These are phyloP conservation scores for Hydractinia symbiolongicarpus DNA, from an alignment of 30 jellyfish, hydroid and myxozoan genomes.

Conservation along the genomic window DNA sequence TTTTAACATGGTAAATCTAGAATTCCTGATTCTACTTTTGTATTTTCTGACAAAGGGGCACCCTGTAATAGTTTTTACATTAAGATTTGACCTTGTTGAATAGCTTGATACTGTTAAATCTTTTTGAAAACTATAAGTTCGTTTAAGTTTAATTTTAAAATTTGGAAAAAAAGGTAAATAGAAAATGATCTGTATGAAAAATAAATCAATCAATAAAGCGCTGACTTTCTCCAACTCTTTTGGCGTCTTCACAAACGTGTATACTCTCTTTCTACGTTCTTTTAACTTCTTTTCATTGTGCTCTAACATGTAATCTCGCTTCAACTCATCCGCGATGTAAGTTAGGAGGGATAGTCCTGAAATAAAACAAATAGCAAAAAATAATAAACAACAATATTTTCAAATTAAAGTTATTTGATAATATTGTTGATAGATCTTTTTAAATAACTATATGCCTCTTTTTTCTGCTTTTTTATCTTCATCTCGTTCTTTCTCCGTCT, in stretches of 20 bases:
- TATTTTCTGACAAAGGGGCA: too few relatives aligned
- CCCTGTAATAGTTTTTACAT: too few relatives aligned
- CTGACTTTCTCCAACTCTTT: constrained; percentile 88
- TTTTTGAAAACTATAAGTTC: too few relatives aligned
- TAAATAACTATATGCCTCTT: not conserved
- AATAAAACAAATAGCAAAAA: not conserved
- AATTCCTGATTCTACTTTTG: too few relatives aligned
- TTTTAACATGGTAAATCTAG: too few relatives aligned
- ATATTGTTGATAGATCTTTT: not conserved
- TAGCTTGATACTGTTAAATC: too few relatives aligned
- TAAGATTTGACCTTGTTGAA: too few relatives aligned
- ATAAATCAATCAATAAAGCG: not conserved
- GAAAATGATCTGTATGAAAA: too few relatives aligned
- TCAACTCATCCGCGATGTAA: constrained; percentile 61
- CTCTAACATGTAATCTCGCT: constrained; percentile 73
- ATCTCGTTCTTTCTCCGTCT: too few relatives aligned
- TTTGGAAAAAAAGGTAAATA: too few relatives aligned
- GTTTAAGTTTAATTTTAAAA: too few relatives aligned
- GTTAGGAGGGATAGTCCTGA: constrained; percentile 75
- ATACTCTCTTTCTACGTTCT: constrained; percentile 87
- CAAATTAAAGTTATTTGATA: not conserved
- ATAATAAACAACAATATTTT: not conserved
- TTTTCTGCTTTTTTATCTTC: too few relatives aligned
- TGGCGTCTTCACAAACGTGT: constrained; percentile 95
- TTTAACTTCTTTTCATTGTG: constrained; percentile 72